Base-by-base conservation (phyloP, 2,797 vertebrate species). In the Acridotheres tristis region DNA sequence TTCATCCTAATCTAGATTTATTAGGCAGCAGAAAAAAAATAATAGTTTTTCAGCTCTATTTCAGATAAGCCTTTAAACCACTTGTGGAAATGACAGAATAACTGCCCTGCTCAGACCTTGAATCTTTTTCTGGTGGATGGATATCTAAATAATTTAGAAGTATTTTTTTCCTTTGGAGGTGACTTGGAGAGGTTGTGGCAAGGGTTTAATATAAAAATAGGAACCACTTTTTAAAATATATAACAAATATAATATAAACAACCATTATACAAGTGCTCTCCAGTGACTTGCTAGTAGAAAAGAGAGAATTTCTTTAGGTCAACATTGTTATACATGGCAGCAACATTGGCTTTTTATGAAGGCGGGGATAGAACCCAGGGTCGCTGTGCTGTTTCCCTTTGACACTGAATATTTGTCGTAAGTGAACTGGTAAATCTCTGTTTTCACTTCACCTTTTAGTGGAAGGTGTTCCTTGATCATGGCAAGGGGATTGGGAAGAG, bases 111-210 rank as follows among this genome's bases (percentile, higher is more conserved):
- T 43, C 63, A 54, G 72, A 84, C 54, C 48, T 85, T 78, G 83
- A 92, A 65, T 74, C 36, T 85, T 85, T 88, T 88, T 93, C 51
- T 86, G 43, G 66, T 88, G 36, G 32, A 29, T 53, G 29, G 43
- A 66, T 80, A 66, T 58, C 51, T 95, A 80, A 92, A 91, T 94
- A 80, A 92, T 72, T 87, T 58, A 27, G 85, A 91, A 87, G 30
- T 8, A 11, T 34, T 74, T 75, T 72, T 79, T 90, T 53, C 13
- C 23, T 76, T 89, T 85, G 53, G 62, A 94, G 11, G 13, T 88
- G 38, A 38, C 12, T 93, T 81, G 54, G 32, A 73, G 59, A 92
- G n/a, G 32, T 57, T 93, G 54, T 74, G 65, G 26, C 13, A 75
- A 87, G 43, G 19, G 38, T n/a, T 91, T 79, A 55, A 67, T 73